Evolutionary conservation across 1,140 invertebrate species (phyloP).

Genomic region (Adoxophyes honmai): DNA sequence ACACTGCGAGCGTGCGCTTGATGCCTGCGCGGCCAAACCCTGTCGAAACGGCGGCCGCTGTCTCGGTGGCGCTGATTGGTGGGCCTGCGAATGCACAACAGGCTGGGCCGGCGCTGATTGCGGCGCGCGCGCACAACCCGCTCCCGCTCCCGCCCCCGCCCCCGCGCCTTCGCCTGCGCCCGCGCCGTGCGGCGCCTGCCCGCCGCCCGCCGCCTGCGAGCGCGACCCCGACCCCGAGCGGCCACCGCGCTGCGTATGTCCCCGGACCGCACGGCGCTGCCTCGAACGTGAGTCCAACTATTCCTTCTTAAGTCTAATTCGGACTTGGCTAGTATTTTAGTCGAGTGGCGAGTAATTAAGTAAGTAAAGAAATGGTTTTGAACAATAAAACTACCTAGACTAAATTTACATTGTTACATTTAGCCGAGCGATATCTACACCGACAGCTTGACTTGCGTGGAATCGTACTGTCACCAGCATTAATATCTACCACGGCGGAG

Average conservation of each 20-base stretch:
- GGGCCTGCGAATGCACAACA: conserved; percentile 86
- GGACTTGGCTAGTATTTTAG: too few relatives aligned
- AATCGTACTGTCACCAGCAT: too few relatives aligned
- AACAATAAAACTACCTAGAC: too few relatives aligned
- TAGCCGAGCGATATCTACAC: too few relatives aligned
- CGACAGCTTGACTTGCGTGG: too few relatives aligned
- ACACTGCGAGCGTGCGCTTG: conserved; percentile 40
- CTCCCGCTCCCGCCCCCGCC: conserved; percentile 82
- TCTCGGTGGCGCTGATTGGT: conserved; percentile 85
- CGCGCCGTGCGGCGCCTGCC: conserved; percentile 65
- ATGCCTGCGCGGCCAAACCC: conserved; percentile 57
- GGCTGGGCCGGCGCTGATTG: conserved; percentile 90
- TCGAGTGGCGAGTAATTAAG: too few relatives aligned
- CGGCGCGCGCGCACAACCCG: conserved; percentile 86
- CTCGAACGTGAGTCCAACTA: conserved; percentile 41
- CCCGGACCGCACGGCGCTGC: conserved; percentile 46
- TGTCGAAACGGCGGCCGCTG: conserved; percentile 89
- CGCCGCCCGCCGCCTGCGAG: conserved; percentile 39
- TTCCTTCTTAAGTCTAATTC: too few relatives aligned
- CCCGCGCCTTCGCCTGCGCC: conserved; percentile 83
- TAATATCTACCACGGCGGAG: too few relatives aligned
- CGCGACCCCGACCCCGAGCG: conserved; percentile 25
- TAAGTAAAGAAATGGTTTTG: too few relatives aligned
- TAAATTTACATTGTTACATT: too few relatives aligned
- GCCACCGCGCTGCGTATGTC: conserved; percentile 46